Base-by-base conservation (phyloP, 2,888 invertebrate species). In the Eupelmus urozonus region DNA sequence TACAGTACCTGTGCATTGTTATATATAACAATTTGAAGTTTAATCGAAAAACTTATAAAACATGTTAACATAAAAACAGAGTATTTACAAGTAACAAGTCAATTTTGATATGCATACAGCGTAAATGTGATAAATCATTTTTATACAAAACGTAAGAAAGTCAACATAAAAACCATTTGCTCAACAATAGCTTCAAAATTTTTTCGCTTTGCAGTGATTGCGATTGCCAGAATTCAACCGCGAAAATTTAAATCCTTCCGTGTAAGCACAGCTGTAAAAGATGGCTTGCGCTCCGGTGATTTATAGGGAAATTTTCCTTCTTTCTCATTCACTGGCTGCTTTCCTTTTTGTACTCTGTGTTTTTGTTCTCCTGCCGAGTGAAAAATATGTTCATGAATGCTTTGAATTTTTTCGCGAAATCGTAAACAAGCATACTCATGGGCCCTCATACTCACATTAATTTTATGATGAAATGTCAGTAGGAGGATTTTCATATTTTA, bases 241-340 rank as follows among this genome's bases (percentile, higher is more conserved):
- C 66, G 20, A 57, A 71, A 72, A 77, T 72, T 72, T 72, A 60
- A 66, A 77, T 77, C 60, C 60, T 66, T 65, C 13, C 66, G 13
- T 66, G 53, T 53, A 66, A 66, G 71, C 59, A 40, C 51, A 49
- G 57, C 71, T 76, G 59, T 71, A 76, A 76, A 65, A 76, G 71
- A 66, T 77, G 66, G 53, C 59, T 66, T 53, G 34, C 25, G 55
- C 18, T 51, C 53, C 72, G 71, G 66, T 78, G 78, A 78, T 69
- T 80, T 74, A 69, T 75, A 75, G 69, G 65, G 51, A 71, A 70
- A 71, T 65, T 60, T 73, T 80, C 72, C 66, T 79, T 75, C 63
- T 74, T 80, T 78, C 72, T 76, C 62, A 51, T 67, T 72, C 59
- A 57, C 20, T 63, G 42, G 63, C 40, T 49, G 42, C 55, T 55